Evolutionary conservation across 1,140 invertebrate species (phyloP).

Genomic region (Neodiprion fabricii): DNA sequence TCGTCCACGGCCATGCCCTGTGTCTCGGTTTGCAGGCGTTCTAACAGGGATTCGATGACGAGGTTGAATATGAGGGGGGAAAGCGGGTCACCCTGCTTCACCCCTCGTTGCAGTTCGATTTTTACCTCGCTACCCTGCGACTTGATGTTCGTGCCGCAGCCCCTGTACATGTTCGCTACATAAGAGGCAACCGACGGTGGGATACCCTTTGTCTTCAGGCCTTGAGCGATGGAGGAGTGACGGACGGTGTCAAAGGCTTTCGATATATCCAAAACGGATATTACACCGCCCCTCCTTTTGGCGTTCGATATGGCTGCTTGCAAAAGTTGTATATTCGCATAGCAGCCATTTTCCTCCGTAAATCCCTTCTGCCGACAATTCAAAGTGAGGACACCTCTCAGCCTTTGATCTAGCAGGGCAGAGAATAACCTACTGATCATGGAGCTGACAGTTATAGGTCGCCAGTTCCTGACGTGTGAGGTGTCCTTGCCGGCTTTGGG

Average conservation of each 20-base stretch:
- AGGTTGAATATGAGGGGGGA: conserved; percentile 49
- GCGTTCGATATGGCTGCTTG: neutral
- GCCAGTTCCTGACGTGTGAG: conserved; percentile 19
- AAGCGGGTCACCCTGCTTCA: conserved; percentile 54
- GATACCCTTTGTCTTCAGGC: neutral
- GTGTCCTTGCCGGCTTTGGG: conserved; percentile 27
- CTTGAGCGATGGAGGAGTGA: conserved; percentile 7
- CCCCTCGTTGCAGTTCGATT: conserved; percentile 39
- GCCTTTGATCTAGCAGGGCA: conserved; percentile 26
- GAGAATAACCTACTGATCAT: conserved; percentile 28
- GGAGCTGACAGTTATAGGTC: conserved; percentile 31
- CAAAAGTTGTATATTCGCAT: neutral
- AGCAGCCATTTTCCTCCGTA: neutral
- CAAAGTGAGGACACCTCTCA: conserved; percentile 17
- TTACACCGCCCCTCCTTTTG: neutral
- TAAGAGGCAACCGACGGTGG: neutral
- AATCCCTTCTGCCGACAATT: conserved; percentile 24
- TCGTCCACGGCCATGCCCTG: conserved; percentile 13
- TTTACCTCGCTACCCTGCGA: neutral
- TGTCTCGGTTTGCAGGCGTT: conserved; percentile 15
- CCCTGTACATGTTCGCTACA: neutral
- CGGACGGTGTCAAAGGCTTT: conserved; percentile 42
- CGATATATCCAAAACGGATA: neutral
- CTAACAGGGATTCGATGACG: conserved; percentile 40
- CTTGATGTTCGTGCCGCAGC: neutral